These are phyloP conservation scores for Phthorimaea operculella DNA, from an alignment of 1,140 invertebrate genomes.

Conservation along the genomic window DNA sequence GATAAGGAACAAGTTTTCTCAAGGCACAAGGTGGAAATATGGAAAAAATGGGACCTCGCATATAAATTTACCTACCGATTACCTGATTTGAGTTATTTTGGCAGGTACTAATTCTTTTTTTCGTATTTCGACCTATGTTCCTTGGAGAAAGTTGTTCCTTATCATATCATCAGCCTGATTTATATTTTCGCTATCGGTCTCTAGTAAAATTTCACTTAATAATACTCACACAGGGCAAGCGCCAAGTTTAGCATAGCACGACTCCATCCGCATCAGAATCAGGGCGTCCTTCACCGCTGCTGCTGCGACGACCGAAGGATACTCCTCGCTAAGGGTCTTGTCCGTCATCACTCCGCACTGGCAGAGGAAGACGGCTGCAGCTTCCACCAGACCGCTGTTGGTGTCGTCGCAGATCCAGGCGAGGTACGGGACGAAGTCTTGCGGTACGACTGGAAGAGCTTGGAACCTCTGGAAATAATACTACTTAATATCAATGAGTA, in stretches of 20 bases:
- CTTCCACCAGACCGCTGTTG: not conserved
- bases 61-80: no score
- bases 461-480: conserved; percentile 1
- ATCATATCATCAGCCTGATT: no score
- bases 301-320: not conserved
- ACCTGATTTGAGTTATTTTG: no score
- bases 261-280: not conserved
- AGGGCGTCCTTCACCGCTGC: not conserved
- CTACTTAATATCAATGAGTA: not conserved
- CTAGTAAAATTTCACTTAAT: no score
- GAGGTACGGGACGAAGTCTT: not conserved
- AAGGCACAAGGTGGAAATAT: no score
- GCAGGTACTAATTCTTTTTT: no score
- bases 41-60: no score
- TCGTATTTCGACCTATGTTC: no score
- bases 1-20: no score
- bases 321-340: not conserved
- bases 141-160: no score
- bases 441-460: not conserved
- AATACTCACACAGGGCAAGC: not conserved
- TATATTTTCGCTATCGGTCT: no score
- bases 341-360: not conserved
- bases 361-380: not conserved
- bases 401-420: not conserved
- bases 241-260: not conserved